Evolutionary conservation across 2,113 vertebrate species (phyloP).

Genomic region (Gorsachius goisagi): DNA sequence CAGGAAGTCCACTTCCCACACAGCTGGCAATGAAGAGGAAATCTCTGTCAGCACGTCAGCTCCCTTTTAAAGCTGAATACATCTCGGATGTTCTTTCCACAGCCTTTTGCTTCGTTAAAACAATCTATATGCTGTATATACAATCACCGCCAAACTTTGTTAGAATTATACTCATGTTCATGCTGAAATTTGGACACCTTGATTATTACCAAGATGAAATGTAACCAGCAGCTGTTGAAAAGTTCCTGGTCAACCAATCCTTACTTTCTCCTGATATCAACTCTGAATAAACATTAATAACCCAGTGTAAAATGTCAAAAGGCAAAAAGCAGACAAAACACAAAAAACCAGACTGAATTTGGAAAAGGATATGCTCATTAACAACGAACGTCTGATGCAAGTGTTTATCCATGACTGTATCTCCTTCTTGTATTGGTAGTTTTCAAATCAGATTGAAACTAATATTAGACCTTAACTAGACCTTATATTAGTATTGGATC

Average conservation of each 20-base stretch:
- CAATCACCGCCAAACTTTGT: neutral
- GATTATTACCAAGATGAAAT: neutral
- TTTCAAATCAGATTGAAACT: neutral
- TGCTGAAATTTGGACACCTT: neutral
- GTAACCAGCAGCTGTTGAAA: neutral
- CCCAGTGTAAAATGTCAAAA: neutral
- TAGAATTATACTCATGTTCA: neutral
- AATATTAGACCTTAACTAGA: neutral
- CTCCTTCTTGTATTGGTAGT: neutral
- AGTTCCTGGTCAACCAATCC: neutral
- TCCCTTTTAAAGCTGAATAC: neutral
- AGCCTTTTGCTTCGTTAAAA: neutral
- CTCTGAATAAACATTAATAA: neutral
- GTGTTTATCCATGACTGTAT: neutral
- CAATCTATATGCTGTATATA: neutral
- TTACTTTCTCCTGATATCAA: neutral
- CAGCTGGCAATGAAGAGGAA: neutral
- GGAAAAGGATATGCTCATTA: neutral
- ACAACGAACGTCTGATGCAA: neutral
- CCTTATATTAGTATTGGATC: neutral
- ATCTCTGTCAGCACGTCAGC: neutral
- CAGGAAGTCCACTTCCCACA: neutral
- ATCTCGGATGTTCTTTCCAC: neutral
- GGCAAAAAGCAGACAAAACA: neutral
- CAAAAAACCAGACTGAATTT: neutral